Percentiles rank a stretch among this genome's conserved stretches.
Conservation (phyloP, 2,888 invertebrate species). For the Dioctria rufipes region DNA sequence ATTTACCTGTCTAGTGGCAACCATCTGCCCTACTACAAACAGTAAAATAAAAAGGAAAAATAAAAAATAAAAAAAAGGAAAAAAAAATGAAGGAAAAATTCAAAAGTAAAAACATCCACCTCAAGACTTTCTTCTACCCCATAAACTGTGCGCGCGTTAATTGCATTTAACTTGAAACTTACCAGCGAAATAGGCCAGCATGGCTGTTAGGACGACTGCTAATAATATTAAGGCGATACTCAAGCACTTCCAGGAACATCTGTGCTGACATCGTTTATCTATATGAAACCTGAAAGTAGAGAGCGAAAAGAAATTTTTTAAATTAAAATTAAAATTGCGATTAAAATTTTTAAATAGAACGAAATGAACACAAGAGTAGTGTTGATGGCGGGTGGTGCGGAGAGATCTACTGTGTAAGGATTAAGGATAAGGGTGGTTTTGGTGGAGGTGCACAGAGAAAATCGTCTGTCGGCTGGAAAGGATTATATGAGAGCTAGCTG, state of each 20-base stretch:
- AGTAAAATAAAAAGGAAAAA: background rate
- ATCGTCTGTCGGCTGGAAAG: background rate
- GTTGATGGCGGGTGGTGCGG: background rate
- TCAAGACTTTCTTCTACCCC: constrained; percentile 44
- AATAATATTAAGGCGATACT: constrained; percentile 94
- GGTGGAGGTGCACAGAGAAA: background rate
- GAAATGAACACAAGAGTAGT: background rate
- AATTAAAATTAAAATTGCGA: constrained; percentile 46
- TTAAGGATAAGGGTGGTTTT: background rate
- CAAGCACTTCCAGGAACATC: constrained; percentile 97
- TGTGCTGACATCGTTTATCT: constrained; percentile 93
- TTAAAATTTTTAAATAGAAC: constrained; percentile 47
- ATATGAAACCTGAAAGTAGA: constrained; percentile 80
- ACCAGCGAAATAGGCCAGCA: constrained; percentile 97
- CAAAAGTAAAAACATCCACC: background rate
- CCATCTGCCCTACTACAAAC: constrained; percentile 21
- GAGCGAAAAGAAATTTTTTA: constrained; percentile 55
- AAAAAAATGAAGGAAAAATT: constrained; percentile 27
- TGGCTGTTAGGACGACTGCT: constrained; percentile 90
- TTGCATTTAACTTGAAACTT: constrained; percentile 70
- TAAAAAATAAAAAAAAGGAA: background rate
- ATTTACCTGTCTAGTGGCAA: background rate
- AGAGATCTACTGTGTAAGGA: background rate
- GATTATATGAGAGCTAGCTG: background rate
- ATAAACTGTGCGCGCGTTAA: constrained; percentile 34